Base-by-base conservation (phyloP, 2,113 vertebrate species). In the Perca schrenkii region DNA sequence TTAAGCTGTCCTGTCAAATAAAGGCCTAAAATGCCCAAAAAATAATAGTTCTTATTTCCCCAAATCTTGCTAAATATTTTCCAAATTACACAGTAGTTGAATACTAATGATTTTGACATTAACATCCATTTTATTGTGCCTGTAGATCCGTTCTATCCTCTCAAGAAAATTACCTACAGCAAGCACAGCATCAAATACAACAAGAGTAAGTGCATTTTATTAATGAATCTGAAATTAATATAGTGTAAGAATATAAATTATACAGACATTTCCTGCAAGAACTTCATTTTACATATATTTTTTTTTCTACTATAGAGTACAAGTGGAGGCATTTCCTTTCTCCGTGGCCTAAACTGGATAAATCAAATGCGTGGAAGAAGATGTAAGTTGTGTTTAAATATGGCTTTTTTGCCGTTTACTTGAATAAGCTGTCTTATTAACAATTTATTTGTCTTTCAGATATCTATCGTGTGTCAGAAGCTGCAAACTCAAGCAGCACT, bases 61-160 rank as follows among this genome's bases (percentile, higher is more conserved):
- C 8, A 40, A 34, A 34, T 31, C 11, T 76, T 60, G 5, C 19
- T 34, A 10, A 77, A 57, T n/a, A 40, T 28, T 14, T 53, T 3
- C 5, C 4, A 21, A 17, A 43, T n/a, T 36, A n/a, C 3, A n/a
- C 2, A 17, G 3, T 21, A 8, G 6, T 28, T 50, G 3, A 28
- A n/a, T 25, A 22, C 22, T 34, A 1, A 50, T 54, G 1, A 28
- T 49, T 70, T 54, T 50, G n/a, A 73, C 6, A 53, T 21, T 34
- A 13, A 61, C 47, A n/a, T 76, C 2, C 21, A 28, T 83, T 58
- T 84, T 5, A 49, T 64, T 88, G 1, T 77, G 13, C 40, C 54
- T 79, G 14, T 36, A 94, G 93, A 79, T 93, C n/a, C 87, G 84
- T 53, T 71, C 89, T 63, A 3, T 86, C 46, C 81, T 93, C 5